Percentiles rank a stretch among this genome's conserved stretches.
Conservation (phyloP, 2,113 vertebrate species). For the Eretmochelys imbricata region DNA sequence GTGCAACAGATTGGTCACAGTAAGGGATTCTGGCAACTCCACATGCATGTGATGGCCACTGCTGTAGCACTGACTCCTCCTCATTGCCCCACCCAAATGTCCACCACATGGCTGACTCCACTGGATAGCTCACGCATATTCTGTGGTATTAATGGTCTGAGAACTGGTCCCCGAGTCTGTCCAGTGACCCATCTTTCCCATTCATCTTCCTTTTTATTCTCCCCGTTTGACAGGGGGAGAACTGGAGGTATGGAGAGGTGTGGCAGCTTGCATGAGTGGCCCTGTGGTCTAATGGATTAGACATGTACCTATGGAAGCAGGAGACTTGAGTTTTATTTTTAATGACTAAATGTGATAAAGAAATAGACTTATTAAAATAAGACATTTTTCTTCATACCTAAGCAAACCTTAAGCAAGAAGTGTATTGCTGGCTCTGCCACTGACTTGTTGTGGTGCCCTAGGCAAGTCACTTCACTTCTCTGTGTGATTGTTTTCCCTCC, state of each 20-base stretch:
- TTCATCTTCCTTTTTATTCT: neutral
- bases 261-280: neutral
- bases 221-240: neutral
- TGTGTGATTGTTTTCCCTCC: neutral
- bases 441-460: neutral
- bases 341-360: neutral
- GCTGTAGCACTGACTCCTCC: neutral
- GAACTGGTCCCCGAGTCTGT: neutral
- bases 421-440: neutral
- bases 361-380: neutral
- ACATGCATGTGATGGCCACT: neutral
- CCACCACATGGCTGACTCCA: neutral
- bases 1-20: no score
- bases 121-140: neutral
- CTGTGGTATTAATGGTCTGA: neutral
- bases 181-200: neutral
- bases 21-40: neutral
- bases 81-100: neutral
- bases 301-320: accelerated
- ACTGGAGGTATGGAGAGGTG: neutral
- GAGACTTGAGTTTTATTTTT: neutral
- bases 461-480: neutral
- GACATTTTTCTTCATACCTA: neutral
- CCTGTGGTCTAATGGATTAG: neutral
- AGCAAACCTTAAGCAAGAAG: neutral